phyloP scores from a whole-genome alignment of 2,113 vertebrate genomes.

The Lutjanus erythropterus region DNA sequence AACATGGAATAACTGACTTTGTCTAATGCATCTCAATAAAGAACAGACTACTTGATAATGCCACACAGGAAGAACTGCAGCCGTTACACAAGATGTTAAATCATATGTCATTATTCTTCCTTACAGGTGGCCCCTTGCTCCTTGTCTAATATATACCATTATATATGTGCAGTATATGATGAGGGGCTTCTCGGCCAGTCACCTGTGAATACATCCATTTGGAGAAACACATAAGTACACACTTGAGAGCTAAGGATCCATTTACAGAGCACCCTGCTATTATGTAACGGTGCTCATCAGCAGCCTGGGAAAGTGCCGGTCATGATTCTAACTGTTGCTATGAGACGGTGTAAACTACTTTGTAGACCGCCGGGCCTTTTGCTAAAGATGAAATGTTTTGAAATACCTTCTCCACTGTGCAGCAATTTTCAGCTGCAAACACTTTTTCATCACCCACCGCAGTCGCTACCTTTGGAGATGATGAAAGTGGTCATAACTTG shows the following conservation, averaged over 20 bases:
- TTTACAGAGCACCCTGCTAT: conserved; percentile 5
- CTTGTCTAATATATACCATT: background rate
- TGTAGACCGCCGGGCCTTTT: conserved; percentile 5
- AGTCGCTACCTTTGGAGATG: background rate
- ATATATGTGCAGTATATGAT: conserved; percentile 1
- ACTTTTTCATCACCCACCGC: background rate
- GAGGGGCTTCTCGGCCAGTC: background rate
- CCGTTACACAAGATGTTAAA: conserved; percentile 13
- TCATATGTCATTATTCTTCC: background rate
- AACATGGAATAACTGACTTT: background rate
- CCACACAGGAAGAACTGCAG: conserved; percentile 3
- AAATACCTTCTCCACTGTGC: background rate
- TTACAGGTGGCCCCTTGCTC: conserved; percentile 24
- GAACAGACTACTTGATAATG: conserved; percentile 1
- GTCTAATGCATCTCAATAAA: conserved; percentile 8
- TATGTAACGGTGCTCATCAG: conserved; percentile 38
- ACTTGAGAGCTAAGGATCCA: conserved; percentile 50
- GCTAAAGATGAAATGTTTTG: conserved; percentile 28
- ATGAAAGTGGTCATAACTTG: background rate
- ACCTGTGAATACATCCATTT: conserved; percentile 26
- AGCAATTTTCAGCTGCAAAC: conserved; percentile 3
- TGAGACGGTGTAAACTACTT: conserved; percentile 33
- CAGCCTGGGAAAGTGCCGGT: conserved; percentile 32
- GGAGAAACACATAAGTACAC: conserved; percentile 5
- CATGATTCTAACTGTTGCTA: conserved; percentile 45